Evolutionary conservation across 1,140 invertebrate genomes (phyloP).

Genomic region (Lucilia cuprina): DNA sequence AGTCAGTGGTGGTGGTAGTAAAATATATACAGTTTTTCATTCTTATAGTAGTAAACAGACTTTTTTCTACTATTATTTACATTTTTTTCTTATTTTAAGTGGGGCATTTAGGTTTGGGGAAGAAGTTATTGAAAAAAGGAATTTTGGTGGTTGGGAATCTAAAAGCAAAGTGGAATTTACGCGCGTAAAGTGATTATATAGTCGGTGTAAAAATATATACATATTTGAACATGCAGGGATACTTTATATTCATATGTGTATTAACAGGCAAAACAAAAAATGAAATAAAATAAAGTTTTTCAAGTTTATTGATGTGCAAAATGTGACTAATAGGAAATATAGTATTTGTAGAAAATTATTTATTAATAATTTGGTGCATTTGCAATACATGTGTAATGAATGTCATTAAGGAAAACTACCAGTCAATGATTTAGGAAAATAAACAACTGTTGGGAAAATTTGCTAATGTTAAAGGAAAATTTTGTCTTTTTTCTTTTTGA

Average conservation of each 20-base stretch:
- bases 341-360: neutral
- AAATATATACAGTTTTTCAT: neutral
- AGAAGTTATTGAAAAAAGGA: neutral
- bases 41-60: neutral
- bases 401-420: slow-evolving; percentile 24
- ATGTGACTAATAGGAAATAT: slow-evolving; percentile 33
- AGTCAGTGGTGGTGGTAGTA: neutral
- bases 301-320: slow-evolving; percentile 27
- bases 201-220: neutral
- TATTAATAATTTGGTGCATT: no score
- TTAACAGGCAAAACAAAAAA: neutral
- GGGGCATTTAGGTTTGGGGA: neutral
- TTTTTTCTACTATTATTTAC: neutral
- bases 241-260: slow-evolving; percentile 1
- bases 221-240: neutral
- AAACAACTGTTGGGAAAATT: neutral
- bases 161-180: slow-evolving; percentile 24
- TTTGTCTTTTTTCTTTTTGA: neutral
- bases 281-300: neutral
- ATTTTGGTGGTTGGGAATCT: neutral
- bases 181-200: slow-evolving; percentile 15
- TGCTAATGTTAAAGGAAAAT: neutral
- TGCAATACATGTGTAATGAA: neutral
- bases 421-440: neutral
- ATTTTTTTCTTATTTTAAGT: neutral